A percentile compares a stretch with the other conserved stretches of the same genome.
phyloP scores from a whole-genome alignment of 2,113 vertebrate species.

The Ailurus styani region DNA sequence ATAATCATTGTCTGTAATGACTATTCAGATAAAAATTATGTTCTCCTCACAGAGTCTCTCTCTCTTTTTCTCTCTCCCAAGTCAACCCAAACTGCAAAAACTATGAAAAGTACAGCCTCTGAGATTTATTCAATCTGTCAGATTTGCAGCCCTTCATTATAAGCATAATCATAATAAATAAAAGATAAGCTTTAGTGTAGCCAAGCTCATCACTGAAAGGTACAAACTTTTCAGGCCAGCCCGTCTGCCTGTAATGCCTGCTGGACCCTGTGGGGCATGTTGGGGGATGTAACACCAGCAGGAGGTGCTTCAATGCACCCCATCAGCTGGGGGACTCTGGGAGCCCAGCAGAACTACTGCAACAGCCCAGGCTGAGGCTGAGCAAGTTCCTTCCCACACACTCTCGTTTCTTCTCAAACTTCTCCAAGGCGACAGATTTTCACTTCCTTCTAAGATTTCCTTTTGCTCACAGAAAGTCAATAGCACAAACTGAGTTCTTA shows the following conservation, averaged over 20 bases:
- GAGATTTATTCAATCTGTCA: slow-evolving; percentile 38
- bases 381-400: slow-evolving; percentile 41
- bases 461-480: not conserved
- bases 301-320: not conserved
- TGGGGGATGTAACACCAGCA: not conserved
- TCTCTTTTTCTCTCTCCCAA: slow-evolving; percentile 10
- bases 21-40: not conserved
- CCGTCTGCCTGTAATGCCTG: slow-evolving; percentile 39
- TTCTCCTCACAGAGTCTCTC: not conserved
- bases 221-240: slow-evolving; percentile 27
- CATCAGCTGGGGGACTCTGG: rapidly evolving
- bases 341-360: not conserved
- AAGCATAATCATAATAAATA: slow-evolving; percentile 45
- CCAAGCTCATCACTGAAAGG: slow-evolving; percentile 49
- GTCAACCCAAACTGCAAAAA: slow-evolving; percentile 7
- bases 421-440: slow-evolving; percentile 63
- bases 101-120: slow-evolving; percentile 52
- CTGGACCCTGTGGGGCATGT: not conserved
- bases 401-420: slow-evolving; percentile 44
- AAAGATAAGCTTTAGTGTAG: slow-evolving; percentile 56
- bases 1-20: not conserved
- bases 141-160: slow-evolving; percentile 2
- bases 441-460: not conserved
- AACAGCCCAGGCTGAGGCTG: not conserved
- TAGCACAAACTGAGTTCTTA: not conserved